Evolutionary conservation across 2,888 invertebrate species (phyloP).

Genomic region (Timandra comae): DNA sequence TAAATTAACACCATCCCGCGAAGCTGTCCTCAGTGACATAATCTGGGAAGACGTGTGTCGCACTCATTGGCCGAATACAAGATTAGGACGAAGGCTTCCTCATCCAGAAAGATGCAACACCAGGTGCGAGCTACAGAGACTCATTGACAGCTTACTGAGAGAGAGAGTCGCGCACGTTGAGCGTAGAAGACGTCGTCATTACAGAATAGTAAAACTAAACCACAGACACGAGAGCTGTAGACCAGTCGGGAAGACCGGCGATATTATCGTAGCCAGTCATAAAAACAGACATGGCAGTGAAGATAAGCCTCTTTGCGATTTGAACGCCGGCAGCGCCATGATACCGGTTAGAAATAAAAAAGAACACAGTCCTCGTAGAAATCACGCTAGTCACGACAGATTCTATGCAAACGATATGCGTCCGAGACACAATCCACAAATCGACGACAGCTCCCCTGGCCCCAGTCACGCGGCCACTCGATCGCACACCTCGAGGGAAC

Average conservation of each 20-base stretch:
- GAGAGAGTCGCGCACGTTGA: slow-evolving; percentile 67
- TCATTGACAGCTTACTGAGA: slow-evolving; percentile 60
- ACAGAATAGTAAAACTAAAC: slow-evolving; percentile 64
- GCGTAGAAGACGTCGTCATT: slow-evolving; percentile 61
- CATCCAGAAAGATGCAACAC: slow-evolving; percentile 52
- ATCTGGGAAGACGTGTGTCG: slow-evolving; percentile 72
- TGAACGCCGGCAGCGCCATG: slow-evolving; percentile 38
- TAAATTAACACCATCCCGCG: slow-evolving; percentile 64
- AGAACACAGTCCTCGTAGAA: slow-evolving; percentile 30
- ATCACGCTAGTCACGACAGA: slow-evolving; percentile 45
- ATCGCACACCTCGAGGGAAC: slow-evolving; percentile 34
- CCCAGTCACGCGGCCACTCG: slow-evolving; percentile 47
- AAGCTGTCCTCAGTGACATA: slow-evolving; percentile 68
- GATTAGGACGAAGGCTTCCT: slow-evolving; percentile 51
- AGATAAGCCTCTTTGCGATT: slow-evolving; percentile 39
- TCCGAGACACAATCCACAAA: slow-evolving; percentile 27
- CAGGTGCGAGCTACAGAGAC: slow-evolving; percentile 56
- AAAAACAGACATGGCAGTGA: slow-evolving; percentile 49
- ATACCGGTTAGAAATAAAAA: slow-evolving; percentile 34
- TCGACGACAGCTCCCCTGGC: slow-evolving; percentile 51
- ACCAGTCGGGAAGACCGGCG: slow-evolving; percentile 63
- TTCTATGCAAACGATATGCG: slow-evolving; percentile 31
- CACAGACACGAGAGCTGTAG: slow-evolving; percentile 61
- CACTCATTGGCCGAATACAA: slow-evolving; percentile 66
- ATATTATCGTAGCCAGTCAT: slow-evolving; percentile 67